These are phyloP conservation scores for Eolophus roseicapilla DNA, from an alignment of 2,113 vertebrate genomes.

Conservation along the genomic window DNA sequence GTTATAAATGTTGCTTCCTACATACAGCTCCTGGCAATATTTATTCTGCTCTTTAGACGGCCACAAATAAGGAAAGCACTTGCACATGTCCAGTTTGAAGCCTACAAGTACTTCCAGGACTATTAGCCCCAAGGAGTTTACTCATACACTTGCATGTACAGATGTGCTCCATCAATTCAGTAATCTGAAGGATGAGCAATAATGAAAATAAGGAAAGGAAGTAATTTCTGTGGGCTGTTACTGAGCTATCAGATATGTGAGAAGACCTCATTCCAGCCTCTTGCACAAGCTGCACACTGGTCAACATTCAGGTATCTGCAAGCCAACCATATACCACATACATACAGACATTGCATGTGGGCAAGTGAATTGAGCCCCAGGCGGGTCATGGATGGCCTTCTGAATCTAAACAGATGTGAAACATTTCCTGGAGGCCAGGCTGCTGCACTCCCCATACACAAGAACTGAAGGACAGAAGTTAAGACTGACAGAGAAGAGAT, in stretches of 20 bases:
- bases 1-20: neutral
- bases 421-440: neutral
- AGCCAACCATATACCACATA: neutral
- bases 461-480: neutral
- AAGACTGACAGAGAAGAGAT: neutral
- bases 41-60: neutral
- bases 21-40: neutral
- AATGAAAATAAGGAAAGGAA: neutral
- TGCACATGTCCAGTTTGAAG: neutral
- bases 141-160: neutral
- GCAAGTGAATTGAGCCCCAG: neutral
- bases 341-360: accelerated
- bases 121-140: neutral
- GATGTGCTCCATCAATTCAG: neutral
- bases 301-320: neutral
- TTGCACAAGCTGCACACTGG: neutral
- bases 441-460: neutral
- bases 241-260: neutral
- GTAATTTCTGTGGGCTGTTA: neutral
- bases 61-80: neutral
- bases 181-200: neutral
- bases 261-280: neutral
- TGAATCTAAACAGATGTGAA: neutral
- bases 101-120: neutral
- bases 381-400: neutral